These are phyloP conservation scores for Nomada fucata DNA, from an alignment of 2,888 invertebrate species.

Conservation along the genomic window DNA sequence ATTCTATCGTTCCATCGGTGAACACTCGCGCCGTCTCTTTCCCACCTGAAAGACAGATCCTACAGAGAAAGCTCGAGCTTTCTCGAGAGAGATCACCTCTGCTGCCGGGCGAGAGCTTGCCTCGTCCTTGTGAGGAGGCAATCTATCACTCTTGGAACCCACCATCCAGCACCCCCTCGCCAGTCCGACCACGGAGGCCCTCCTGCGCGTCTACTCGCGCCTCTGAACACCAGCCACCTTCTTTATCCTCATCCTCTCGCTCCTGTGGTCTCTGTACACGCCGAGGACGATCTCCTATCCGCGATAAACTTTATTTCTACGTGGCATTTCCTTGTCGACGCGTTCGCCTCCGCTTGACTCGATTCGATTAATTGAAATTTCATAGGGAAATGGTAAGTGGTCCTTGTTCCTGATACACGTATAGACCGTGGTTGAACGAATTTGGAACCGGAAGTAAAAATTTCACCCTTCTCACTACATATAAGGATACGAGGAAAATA, in stretches of 20 bases:
- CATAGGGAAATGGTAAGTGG: not conserved
- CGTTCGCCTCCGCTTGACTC: slow-evolving; percentile 3
- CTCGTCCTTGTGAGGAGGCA: slow-evolving; percentile 77
- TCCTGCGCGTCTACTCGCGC: slow-evolving; percentile 62
- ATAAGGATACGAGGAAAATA: not conserved
- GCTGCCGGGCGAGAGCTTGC: slow-evolving; percentile 71
- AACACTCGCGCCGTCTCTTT: slow-evolving; percentile 59
- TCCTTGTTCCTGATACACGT: too few species aligned
- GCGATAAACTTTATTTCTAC: slow-evolving; percentile 70
- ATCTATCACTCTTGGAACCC: slow-evolving; percentile 80
- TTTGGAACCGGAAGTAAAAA: too few species aligned
- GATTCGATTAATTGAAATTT: slow-evolving; percentile 24
- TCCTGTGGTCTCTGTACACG: slow-evolving; percentile 47
- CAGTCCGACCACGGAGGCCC: slow-evolving; percentile 63
- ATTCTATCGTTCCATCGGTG: slow-evolving; percentile 79
- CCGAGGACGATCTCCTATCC: slow-evolving; percentile 60
- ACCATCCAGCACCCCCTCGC: slow-evolving; percentile 59
- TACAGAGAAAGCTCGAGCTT: slow-evolving; percentile 75
- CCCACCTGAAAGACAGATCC: slow-evolving; percentile 72
- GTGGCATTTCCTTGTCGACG: slow-evolving; percentile 53
- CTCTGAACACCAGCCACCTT: slow-evolving; percentile 58
- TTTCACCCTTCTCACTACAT: not conserved
- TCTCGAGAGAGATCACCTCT: slow-evolving; percentile 76
- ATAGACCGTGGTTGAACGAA: too few species aligned
- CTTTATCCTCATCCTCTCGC: slow-evolving; percentile 60